Conservation (phyloP, 1,140 invertebrate genomes). For the Nasonia longicornis region DNA sequence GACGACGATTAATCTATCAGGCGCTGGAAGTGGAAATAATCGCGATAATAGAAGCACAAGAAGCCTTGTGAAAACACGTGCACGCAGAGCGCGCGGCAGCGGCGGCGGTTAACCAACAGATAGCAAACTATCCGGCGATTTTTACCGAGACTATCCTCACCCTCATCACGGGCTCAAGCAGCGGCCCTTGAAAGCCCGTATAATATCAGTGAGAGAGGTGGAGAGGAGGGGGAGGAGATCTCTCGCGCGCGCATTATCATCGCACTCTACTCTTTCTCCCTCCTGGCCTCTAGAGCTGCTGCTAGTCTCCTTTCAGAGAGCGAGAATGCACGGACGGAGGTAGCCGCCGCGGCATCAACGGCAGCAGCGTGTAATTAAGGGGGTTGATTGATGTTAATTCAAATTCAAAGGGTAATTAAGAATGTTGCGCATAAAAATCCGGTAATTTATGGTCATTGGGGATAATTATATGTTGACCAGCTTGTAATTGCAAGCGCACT, state of each 20-base stretch:
- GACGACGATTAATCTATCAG: slow-evolving; percentile 3
- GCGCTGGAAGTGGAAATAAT: not conserved
- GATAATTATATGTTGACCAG: slow-evolving; percentile 71
- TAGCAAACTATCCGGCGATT: not conserved
- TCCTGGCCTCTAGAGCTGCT: slow-evolving; percentile 8
- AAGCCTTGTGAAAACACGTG: not conserved
- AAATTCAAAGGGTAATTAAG: slow-evolving; percentile 72
- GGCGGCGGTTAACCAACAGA: not conserved
- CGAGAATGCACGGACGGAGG: slow-evolving; percentile 50
- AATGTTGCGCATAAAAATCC: slow-evolving; percentile 70
- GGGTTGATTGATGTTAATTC: slow-evolving; percentile 71
- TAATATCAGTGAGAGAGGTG: slow-evolving; percentile 7
- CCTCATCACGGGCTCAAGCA: slow-evolving; percentile 4
- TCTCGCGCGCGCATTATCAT: slow-evolving; percentile 41
- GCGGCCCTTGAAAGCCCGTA: slow-evolving; percentile 16
- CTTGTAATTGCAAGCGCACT: slow-evolving; percentile 68
- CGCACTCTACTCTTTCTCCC: slow-evolving; percentile 31
- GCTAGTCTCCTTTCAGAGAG: slow-evolving; percentile 28
- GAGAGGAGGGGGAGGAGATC: slow-evolving; percentile 34
- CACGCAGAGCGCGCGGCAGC: not conserved
- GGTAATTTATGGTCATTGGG: slow-evolving; percentile 70
- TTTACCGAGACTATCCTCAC: slow-evolving; percentile 4
- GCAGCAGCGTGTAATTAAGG: slow-evolving; percentile 67
- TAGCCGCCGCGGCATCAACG: slow-evolving; percentile 56
- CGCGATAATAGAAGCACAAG: slow-evolving; percentile 1